Evolutionary conservation across 2,888 invertebrate genomes (phyloP).

Genomic region (Lamellibrachia satsuma): DNA sequence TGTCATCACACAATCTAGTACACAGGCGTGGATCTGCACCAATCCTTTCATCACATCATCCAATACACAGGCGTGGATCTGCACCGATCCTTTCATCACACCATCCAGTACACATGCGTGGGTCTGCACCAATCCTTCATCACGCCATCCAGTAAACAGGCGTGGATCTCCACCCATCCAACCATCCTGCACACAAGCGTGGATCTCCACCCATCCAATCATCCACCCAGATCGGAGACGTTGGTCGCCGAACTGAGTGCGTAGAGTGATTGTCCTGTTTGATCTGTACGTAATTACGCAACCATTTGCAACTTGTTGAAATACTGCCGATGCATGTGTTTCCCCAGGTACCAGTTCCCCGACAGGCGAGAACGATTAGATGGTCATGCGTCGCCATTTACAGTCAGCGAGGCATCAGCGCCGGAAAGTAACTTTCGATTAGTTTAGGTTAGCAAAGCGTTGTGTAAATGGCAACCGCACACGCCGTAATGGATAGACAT

Average conservation of each 20-base stretch:
- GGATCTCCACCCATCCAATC: background rate
- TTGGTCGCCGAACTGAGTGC: background rate
- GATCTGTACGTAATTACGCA: background rate
- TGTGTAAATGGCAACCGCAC: background rate
- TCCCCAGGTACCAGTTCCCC: background rate
- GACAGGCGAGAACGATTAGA: background rate
- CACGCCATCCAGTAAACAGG: background rate
- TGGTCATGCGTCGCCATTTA: background rate
- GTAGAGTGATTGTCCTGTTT: background rate
- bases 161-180: background rate
- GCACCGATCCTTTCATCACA: no score
- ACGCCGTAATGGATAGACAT: background rate
- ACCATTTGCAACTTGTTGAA: background rate
- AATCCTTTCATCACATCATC: background rate
- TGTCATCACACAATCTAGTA: background rate
- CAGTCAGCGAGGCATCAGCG: background rate
- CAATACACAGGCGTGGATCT: no score
- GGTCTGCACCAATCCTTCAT: no score
- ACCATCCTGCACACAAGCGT: background rate
- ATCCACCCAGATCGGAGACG: background rate
- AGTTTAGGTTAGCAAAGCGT: background rate
- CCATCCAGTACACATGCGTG: no score
- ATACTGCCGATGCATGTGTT: background rate
- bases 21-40: background rate
- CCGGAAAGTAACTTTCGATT: conserved; percentile 17